Conservation (phyloP, 1,140 invertebrate genomes). For the Drosophila truncata region DNA sequence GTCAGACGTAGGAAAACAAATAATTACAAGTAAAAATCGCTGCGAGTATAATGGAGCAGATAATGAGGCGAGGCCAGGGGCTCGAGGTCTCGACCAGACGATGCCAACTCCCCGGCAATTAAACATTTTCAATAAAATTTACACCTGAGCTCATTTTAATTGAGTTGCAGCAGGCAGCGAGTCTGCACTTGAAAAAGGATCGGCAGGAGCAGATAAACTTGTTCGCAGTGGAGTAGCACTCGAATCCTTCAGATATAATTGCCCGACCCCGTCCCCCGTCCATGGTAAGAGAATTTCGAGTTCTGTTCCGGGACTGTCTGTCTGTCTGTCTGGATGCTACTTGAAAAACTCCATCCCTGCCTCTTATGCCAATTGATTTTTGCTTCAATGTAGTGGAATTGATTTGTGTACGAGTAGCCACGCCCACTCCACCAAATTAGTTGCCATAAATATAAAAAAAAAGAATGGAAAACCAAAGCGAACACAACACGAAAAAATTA, state of each 20-base stretch:
- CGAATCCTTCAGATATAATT: conserved; percentile 73
- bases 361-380: conserved; percentile 69
- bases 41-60: conserved; percentile 69
- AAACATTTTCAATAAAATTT: conserved; percentile 84
- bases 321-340: conserved; percentile 24
- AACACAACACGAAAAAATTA: conserved; percentile 50
- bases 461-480: conserved; percentile 23
- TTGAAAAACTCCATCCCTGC: conserved; percentile 12
- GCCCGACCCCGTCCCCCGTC: conserved; percentile 44
- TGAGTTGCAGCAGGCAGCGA: conserved; percentile 71
- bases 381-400: conserved; percentile 82
- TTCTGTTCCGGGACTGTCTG: conserved; percentile 21
- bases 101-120: conserved; percentile 68
- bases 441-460: conserved; percentile 71
- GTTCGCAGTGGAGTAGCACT: conserved; percentile 46
- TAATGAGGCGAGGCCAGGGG: conserved; percentile 67
- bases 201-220: conserved; percentile 67
- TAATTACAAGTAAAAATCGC: conserved; percentile 83
- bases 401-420: conserved; percentile 75
- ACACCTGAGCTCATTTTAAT: conserved; percentile 84
- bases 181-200: conserved; percentile 66
- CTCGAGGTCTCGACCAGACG: conserved; percentile 29
- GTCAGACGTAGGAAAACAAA: conserved; percentile 78
- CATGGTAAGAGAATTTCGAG: conserved; percentile 38
- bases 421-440: conserved; percentile 72